Evolutionary conservation across 2,888 invertebrate species (phyloP), one percentile per base, ranked within the genome.

Genomic region (Brachyptera putata): DNA sequence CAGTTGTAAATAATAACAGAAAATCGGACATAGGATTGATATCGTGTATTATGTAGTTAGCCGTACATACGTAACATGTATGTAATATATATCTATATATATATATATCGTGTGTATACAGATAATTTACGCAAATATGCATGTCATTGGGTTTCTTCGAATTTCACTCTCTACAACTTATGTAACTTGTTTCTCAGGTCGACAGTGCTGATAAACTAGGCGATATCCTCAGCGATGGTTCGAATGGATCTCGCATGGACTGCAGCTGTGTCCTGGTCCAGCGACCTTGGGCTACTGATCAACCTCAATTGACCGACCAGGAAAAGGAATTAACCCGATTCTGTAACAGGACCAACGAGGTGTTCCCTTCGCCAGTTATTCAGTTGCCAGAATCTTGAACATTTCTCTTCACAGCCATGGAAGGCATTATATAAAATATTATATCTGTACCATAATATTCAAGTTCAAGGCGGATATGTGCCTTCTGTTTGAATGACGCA

Each of bases 321-420:
- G 87, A 87, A 69, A 82, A 80, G 68, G 77, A 79, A 55, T 69
- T 87, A 66, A 80, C 85, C 24, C 84, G 86, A 65, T 82, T 84
- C 70, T 87, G 86, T 69, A 85, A 86, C 69, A 78, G 79, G 63
- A 82, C 81, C 62, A 81, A 85, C 79, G 84, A 82, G 64, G 79
- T 80, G 67, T 78, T 80, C 34, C 81, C 83, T 64, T 77, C 80
- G 66, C 85, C 86, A 62, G 80, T 86, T 59, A 79, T 87, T 64
- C 81, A 84, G 72, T 72, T 87, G 55, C 87, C 87, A 1, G 80
- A 36, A 16, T 53, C 53, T 22, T 53, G 53, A 53, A 53, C 13
- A 16, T 7, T 13, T 3, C 1, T 22, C 3, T 34, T 14, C 18
- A 11, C 30, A 5, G 30, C 30, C 30, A 30, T 30, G 30, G n/a